Evolutionary conservation across 2,797 vertebrate species (phyloP).

Genomic region (Characodon lateralis): DNA sequence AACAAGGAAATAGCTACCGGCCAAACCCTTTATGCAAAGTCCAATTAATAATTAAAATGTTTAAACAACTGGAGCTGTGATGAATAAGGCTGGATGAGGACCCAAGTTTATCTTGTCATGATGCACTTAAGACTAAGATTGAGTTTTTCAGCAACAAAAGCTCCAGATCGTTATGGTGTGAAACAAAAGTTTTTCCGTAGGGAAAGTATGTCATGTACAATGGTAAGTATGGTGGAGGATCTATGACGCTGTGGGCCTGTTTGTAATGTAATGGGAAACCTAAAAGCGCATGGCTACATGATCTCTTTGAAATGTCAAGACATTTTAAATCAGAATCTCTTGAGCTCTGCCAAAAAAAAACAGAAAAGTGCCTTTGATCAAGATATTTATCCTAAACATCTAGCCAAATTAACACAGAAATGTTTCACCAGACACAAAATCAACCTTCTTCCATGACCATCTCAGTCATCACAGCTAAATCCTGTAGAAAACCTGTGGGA

Average conservation of each 20-base stretch:
- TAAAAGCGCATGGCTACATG: not conserved
- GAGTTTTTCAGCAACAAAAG: not conserved
- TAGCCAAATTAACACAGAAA: not conserved
- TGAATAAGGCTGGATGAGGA: not conserved
- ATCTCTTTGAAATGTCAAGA: not conserved
- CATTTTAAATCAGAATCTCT: not conserved
- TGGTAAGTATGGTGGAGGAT: not conserved
- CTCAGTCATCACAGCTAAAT: not conserved
- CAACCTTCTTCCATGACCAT: not conserved
- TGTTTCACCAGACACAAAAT: not conserved
- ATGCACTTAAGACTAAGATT: not conserved
- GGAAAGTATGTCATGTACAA: no score
- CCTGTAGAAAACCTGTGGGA: not conserved
- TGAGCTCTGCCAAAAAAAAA: not conserved
- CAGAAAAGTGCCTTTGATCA: not conserved
- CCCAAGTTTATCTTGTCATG: not conserved
- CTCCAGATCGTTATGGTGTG: not conserved
- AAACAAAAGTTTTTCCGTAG: not conserved
- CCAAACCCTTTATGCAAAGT: not conserved
- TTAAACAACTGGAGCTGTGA: not conserved
- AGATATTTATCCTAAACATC: no score
- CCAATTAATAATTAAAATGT: not conserved
- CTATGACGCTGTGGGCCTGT: not conserved
- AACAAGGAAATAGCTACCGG: not conserved
- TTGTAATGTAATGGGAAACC: not conserved